Percentiles rank a stretch among this genome's conserved stretches.
Conservation (phyloP, 1,140 invertebrate species). For the Coboldia fuscipes region DNA sequence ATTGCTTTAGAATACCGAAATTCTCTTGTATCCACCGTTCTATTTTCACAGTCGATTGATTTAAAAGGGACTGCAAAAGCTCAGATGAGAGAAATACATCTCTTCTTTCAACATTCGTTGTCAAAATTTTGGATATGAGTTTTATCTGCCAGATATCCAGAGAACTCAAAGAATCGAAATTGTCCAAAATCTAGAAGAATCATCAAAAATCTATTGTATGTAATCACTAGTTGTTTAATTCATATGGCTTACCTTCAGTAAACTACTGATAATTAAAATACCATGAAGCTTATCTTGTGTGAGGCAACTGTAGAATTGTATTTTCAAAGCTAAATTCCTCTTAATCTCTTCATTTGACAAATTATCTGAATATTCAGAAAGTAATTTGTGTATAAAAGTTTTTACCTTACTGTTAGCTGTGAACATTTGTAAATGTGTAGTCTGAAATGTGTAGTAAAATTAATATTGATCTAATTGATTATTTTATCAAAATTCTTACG, state of each 20-base stretch:
- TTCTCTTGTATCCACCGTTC: constrained; percentile 9
- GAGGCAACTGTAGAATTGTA: constrained; percentile 67
- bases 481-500: constrained; percentile 34
- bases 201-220: constrained; percentile 5
- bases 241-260: constrained; percentile 36
- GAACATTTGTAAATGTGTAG: constrained; percentile 38
- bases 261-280: constrained; percentile 46
- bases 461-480: background rate
- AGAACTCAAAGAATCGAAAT: constrained; percentile 10
- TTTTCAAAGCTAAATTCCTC: constrained; percentile 44
- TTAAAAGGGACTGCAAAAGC: constrained; percentile 13
- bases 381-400: constrained; percentile 42
- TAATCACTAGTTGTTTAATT: constrained; percentile 7
- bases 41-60: constrained; percentile 12
- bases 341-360: constrained; percentile 22
- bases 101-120: constrained; percentile 6
- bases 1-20: constrained; percentile 10
- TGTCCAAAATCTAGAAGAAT: constrained; percentile 7
- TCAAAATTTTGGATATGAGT: constrained; percentile 11
- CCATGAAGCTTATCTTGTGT: constrained; percentile 65
- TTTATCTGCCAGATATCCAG: constrained; percentile 19
- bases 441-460: constrained; percentile 18
- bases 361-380: constrained; percentile 15
- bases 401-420: constrained; percentile 39
- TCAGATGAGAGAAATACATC: constrained; percentile 13